Conservation (phyloP, 2,113 vertebrate species). For the Struthio camelus region DNA sequence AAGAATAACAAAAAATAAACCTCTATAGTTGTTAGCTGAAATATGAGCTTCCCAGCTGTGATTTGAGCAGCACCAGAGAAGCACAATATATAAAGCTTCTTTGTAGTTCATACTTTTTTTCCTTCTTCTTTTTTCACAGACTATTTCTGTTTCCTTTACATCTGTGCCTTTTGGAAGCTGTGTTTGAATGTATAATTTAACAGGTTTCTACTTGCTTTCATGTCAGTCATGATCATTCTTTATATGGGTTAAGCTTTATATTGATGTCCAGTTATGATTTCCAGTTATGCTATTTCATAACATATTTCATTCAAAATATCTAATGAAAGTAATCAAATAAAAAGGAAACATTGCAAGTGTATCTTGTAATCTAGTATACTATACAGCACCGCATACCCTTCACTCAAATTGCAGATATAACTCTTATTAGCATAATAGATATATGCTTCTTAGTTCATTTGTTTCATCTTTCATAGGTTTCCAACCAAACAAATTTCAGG, state of each 20-base stretch:
- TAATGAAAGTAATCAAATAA: background rate
- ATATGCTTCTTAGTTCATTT: background rate
- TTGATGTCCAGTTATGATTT: conserved; percentile 45
- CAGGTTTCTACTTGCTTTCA: conserved; percentile 53
- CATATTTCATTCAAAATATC: background rate
- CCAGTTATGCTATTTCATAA: background rate
- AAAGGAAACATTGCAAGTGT: background rate
- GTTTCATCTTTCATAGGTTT: fast-evolving
- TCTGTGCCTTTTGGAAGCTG: conserved; percentile 16
- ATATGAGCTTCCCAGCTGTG: background rate
- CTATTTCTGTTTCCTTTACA: conserved; percentile 1
- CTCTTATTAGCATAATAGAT: background rate
- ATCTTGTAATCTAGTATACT: background rate
- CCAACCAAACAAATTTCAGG: background rate
- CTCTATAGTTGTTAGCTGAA: background rate
- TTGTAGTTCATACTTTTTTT: background rate
- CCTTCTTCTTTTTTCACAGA: background rate
- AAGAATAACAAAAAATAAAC: background rate
- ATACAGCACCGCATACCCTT: background rate
- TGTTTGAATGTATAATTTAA: conserved; percentile 16
- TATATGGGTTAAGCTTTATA: conserved; percentile 15
- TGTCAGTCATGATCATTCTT: conserved; percentile 23
- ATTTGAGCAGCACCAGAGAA: background rate
- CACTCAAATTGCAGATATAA: background rate
- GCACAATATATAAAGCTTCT: background rate